Evolutionary conservation across 1,140 invertebrate genomes (phyloP).

Genomic region (Bombus waltoni): DNA sequence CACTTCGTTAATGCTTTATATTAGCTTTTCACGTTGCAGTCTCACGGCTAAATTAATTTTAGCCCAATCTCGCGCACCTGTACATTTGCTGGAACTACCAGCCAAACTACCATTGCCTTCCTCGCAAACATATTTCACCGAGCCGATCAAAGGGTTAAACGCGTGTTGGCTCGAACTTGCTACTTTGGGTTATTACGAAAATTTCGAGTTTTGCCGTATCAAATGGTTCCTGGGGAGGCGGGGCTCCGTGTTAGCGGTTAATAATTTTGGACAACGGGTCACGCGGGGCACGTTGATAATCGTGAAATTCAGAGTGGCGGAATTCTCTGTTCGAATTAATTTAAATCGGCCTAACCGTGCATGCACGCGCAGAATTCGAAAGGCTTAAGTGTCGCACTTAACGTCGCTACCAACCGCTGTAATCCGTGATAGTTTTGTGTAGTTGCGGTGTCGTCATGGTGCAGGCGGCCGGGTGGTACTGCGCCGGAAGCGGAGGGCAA

Average conservation of each 20-base stretch:
- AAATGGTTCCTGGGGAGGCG: too few species aligned
- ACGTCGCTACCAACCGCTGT: constrained; percentile 71
- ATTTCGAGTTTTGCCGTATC: neutral
- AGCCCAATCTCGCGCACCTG: neutral
- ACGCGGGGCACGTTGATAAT: constrained; percentile 19
- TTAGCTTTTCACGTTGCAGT: neutral
- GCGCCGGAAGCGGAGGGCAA: constrained; percentile 79
- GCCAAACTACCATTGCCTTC: neutral
- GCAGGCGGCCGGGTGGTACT: constrained; percentile 78
- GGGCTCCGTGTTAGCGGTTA: neutral
- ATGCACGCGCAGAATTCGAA: constrained; percentile 40
- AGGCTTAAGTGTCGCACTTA: constrained; percentile 50
- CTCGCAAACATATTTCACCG: neutral
- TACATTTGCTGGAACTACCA: neutral
- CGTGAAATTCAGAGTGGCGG: neutral
- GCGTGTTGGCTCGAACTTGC: neutral
- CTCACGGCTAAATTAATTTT: neutral
- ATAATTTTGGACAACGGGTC: neutral
- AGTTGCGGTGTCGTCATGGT: constrained; percentile 78
- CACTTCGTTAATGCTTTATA: neutral
- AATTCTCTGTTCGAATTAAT: constrained; percentile 30
- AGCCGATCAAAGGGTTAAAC: neutral
- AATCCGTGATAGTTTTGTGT: constrained; percentile 79
- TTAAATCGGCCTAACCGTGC: constrained; percentile 37
- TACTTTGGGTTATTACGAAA: neutral